These are phyloP conservation scores for human (Homo sapiens) DNA, from an alignment of 2,113 vertebrate species.

Conservation along the genomic window GRCh38 chr6:92014501-92015000, in stretches of 20 bases:
- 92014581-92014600: conserved; percentile 85
- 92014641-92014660: conserved; percentile 89
- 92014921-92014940: not conserved
- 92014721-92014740: not conserved
- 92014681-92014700: not conserved
- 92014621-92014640: conserved; percentile 89
- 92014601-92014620: conserved; percentile 90
- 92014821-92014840: not conserved
- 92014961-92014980: not conserved
- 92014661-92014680: not conserved
- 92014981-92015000: not conserved
- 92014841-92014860: not conserved
- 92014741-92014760: not conserved
- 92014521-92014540: conserved; percentile 91
- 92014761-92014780: not conserved
- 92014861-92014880: not conserved
- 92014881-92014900: not conserved
- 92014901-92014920: not conserved
- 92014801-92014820: not conserved
- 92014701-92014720: not conserved
- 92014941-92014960: not conserved
- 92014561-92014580: conserved; percentile 92
- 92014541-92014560: conserved; percentile 86
- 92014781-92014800: not conserved
- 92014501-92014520: too few species aligned